Conservation (phyloP, 2,888 invertebrate species). For the Agonopterix subpropinquella region DNA sequence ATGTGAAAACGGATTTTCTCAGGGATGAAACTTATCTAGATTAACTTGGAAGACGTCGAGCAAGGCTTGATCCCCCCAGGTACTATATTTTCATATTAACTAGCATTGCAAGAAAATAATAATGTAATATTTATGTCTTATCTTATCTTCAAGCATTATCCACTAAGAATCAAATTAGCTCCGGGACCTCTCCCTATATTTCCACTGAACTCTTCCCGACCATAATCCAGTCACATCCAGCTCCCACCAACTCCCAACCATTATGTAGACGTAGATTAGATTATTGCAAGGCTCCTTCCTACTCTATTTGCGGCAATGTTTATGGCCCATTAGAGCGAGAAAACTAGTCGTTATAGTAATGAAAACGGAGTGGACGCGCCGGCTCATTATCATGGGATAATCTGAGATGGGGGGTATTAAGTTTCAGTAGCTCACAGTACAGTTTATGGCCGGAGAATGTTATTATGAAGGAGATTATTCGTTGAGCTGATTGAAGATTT, state of each 20-base stretch:
- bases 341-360: constrained; percentile 63
- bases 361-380: constrained; percentile 60
- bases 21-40: no score
- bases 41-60: no score
- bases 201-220: no score
- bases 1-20: no score
- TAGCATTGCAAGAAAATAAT: no score
- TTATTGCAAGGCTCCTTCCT: constrained; percentile 52
- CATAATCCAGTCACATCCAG: constrained; percentile 23
- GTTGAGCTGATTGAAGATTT: no score
- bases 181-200: not conserved
- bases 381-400: constrained; percentile 66
- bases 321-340: constrained; percentile 63
- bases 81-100: no score
- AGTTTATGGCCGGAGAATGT: not conserved
- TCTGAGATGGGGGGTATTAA: constrained; percentile 28
- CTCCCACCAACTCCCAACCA: constrained; percentile 10
- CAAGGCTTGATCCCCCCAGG: no score
- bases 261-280: constrained; percentile 36
- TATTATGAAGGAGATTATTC: not conserved
- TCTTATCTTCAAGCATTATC: no score
- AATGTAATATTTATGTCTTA: no score
- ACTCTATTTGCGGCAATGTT: constrained; percentile 61
- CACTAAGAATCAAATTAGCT: no score
- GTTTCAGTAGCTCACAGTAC: constrained; percentile 12